Base-by-base conservation (phyloP, 2,113 vertebrate species). In the Sinocyclocheilus anophthalmus region DNA sequence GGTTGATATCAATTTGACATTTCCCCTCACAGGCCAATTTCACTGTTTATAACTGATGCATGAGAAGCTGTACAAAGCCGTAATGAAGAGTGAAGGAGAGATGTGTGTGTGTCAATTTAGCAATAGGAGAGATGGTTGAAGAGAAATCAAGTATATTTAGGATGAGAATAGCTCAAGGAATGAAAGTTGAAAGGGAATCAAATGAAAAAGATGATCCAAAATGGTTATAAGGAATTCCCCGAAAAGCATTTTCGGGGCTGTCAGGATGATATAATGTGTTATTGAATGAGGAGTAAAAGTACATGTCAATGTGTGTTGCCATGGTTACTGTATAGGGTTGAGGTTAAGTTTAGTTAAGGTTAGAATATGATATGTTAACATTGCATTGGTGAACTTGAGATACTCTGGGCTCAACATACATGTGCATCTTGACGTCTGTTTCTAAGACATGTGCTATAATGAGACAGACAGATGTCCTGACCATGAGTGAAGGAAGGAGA, bases 1-100 rank as follows among this genome's bases (percentile, higher is more conserved):
- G 53, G 4, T 87, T 91, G 84, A 89, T 59, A 24, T 85, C 91
- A 91, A 93, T 93, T 92, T 87, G 89, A 89, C 86, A 83, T 91
- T 92, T 92, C 89, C 65, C 84, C 89, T 81, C 88, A 76, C 39
- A 10, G 83, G 39, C 12, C 83, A 86, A 90, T 91, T 75, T 83
- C 48, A 88, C 61, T 92, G 83, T 90, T 90, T 90, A 91, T 91
- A 84, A 78, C 18, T 24, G 53, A 55, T 5, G 22, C 61, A n/a
- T 7, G 53, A 18, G 39, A 18, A 67, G 45, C 33, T 69, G 13
- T 22, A 30, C 26, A 33, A 22, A 22, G 33, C 18, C 11, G 20
- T 11, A 30, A 18, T 24, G 42, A 33, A 13, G 4, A n/a, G 37
- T 26, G 55, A 22, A 9, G 37, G 73, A 22, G 12, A 39, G 42